Percentiles rank a stretch among this genome's conserved stretches.
phyloP scores from a whole-genome alignment of 2,888 invertebrate genomes.

The Synergus itoensis region DNA sequence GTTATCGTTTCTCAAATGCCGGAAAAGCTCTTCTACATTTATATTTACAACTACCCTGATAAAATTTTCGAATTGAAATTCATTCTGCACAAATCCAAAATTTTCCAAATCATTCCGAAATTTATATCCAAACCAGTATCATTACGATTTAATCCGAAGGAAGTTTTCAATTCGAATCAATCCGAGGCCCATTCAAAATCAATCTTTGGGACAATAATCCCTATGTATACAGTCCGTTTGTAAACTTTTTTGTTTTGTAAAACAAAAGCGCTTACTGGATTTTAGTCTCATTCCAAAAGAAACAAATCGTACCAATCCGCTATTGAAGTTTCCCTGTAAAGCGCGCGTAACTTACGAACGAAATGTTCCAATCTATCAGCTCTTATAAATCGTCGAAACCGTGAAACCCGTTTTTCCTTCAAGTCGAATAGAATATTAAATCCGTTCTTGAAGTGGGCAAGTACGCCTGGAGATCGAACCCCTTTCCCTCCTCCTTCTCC shows the following conservation, averaged over 20 bases:
- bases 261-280: neutral
- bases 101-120: neutral
- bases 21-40: too few species aligned
- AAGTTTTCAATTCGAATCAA: too few species aligned
- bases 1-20: neutral
- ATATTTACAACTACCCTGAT: neutral
- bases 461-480: conserved; percentile 14
- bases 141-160: too few species aligned
- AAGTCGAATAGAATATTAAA: conserved; percentile 36
- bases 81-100: neutral
- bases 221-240: neutral
- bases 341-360: neutral
- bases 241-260: too few species aligned
- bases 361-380: conserved; percentile 8
- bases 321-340: neutral
- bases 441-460: conserved; percentile 22
- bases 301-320: conserved; percentile 14
- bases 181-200: too few species aligned
- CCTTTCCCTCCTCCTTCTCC: neutral
- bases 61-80: too few species aligned
- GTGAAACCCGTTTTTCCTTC: conserved; percentile 28
- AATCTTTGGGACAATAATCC: too few species aligned
- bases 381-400: conserved; percentile 33
- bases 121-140: neutral
- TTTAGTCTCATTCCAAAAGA: neutral